Base-by-base conservation (phyloP, 2,888 invertebrate genomes). In the Anarsia innoxiella region DNA sequence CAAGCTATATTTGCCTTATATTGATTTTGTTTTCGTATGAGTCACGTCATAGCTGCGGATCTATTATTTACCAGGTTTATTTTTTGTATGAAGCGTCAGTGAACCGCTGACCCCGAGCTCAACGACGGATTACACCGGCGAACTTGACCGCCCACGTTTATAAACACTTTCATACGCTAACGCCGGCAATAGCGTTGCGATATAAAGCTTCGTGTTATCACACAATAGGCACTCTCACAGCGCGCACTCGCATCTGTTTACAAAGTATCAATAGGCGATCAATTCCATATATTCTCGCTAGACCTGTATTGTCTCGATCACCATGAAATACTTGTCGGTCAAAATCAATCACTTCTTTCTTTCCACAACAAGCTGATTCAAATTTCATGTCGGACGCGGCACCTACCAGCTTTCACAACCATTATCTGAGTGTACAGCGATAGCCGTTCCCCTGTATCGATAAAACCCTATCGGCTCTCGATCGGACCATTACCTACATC, bases 101-200 rank as follows among this genome's bases (percentile, higher is more conserved):
- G 73, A 69, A 70, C 75, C 59, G 58, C 47, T 74, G 79, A 80
- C 77, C 79, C 68, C 66, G 46, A 51, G 55, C 50, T 58, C 64
- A 62, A 69, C 67, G 65, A 60, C 62, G 58, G 66, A 69, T 71
- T 66, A 75, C 65, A 64, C 53, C 53, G 61, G 66, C 64, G 65
- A 77, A 77, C 82, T 71, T 71, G 78, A 72, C 74, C 79, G 79
- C 79, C 82, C 74, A 80, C 80, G 59, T 55, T 47, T 53, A 45
- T 50, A 51, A 61, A 60, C 54, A 53, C 58, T 59, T 58, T 53
- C 59, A 59, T 59, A 56, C 54, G 54, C 49, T 42, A 51, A 53
- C 50, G 50, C 51, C 51, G 49, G 40, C 49, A 46, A 41, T 48
- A 43, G 36, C 50, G n/a, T n/a, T n/a, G n/a, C n/a, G n/a, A n/a